phyloP scores from a whole-genome alignment of 1,140 invertebrate genomes.

The Helicoverpa zea region DNA sequence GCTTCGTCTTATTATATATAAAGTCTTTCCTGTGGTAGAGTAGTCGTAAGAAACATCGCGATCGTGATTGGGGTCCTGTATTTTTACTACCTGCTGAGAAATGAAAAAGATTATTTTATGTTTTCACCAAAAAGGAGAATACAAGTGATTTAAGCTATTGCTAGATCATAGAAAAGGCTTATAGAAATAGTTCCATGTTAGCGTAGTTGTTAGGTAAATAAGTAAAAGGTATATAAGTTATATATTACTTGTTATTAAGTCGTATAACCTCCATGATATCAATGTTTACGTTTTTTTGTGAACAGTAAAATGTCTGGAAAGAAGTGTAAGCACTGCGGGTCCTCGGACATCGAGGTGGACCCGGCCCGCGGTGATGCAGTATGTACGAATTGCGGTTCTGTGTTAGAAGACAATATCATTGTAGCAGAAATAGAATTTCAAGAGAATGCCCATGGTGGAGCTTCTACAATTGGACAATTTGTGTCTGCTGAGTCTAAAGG shows the following conservation, averaged over 20 bases:
- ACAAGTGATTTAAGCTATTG: no score
- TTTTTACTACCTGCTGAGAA: background rate
- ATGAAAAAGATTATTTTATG: background rate
- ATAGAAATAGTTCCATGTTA: background rate
- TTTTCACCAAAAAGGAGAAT: background rate
- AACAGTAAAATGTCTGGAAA: slow-evolving; percentile 85
- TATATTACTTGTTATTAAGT: background rate
- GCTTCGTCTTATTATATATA: background rate
- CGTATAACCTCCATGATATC: slow-evolving; percentile 23
- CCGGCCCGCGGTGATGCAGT: slow-evolving; percentile 97
- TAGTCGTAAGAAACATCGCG: no score
- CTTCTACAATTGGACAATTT: slow-evolving; percentile 96
- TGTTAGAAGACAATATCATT: slow-evolving; percentile 98
- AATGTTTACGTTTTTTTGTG: slow-evolving; percentile 27
- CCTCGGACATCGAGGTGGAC: slow-evolving; percentile 97
- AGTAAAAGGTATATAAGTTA: background rate
- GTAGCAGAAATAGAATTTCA: slow-evolving; percentile 98
- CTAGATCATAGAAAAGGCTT: background rate
- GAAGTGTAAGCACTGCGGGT: slow-evolving; percentile 97
- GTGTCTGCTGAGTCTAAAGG: slow-evolving; percentile 96
- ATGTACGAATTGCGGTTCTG: slow-evolving; percentile 98
- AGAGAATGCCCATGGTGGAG: slow-evolving; percentile 95
- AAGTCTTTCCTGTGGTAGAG: no score
- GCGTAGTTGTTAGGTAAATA: background rate
- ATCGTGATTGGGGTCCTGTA: no score